A percentile compares a stretch with the other conserved stretches of the same genome.
Evolutionary conservation across 2,888 invertebrate species (phyloP).

Genomic region (Philereme vetulata): DNA sequence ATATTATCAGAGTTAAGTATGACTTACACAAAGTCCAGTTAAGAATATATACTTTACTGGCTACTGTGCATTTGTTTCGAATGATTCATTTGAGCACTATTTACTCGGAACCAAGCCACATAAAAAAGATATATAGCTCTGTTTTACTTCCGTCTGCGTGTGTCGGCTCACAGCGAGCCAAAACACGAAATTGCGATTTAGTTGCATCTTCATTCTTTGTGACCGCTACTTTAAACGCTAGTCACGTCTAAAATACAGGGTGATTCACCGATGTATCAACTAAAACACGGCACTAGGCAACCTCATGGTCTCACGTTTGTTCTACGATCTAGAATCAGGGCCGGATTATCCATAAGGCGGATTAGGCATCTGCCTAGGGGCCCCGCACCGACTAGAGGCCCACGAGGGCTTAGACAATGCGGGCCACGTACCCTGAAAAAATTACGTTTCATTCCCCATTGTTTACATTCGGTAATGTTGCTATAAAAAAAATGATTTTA

Average conservation of each 20-base stretch:
- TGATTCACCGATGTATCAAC: constrained; percentile 9
- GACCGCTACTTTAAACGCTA: constrained; percentile 50
- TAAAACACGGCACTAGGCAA: neutral
- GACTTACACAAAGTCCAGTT: too few relatives aligned
- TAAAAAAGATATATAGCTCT: constrained; percentile 56
- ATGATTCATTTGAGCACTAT: constrained; percentile 18
- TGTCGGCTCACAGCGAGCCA: constrained; percentile 54
- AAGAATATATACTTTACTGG: too few relatives aligned
- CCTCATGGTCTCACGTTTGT: neutral
- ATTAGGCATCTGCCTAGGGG: too few relatives aligned
- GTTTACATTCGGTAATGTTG: too few relatives aligned
- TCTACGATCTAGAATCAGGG: neutral
- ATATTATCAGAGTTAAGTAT: too few relatives aligned
- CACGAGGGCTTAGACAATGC: too few relatives aligned
- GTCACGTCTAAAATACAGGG: constrained; percentile 49
- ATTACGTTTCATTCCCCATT: too few relatives aligned
- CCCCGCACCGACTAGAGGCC: too few relatives aligned
- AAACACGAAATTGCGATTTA: constrained; percentile 63
- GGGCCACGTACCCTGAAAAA: too few relatives aligned
- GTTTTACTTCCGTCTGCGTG: constrained; percentile 62
- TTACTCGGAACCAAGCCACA: constrained; percentile 38
- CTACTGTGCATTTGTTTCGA: constrained; percentile 1
- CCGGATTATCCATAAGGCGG: too few relatives aligned
- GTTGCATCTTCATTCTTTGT: constrained; percentile 52
- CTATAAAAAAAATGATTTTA: too few relatives aligned